Conservation (phyloP, 2,113 vertebrate genomes). For the Phaethornis superciliosus region DNA sequence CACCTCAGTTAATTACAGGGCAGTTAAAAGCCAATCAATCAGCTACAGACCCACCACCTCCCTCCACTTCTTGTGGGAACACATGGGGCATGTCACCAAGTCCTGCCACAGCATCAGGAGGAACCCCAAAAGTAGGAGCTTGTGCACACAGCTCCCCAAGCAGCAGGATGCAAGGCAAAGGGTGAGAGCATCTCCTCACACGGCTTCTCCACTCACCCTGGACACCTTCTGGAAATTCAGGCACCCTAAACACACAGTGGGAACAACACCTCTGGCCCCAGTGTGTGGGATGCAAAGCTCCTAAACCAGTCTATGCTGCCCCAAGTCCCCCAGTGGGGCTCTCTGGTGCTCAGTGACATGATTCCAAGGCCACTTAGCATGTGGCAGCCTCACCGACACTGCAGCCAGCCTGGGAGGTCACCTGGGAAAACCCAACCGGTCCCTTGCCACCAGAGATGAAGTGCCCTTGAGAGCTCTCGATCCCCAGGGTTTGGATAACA, state of each 20-base stretch:
- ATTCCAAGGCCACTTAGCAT: fast-evolving
- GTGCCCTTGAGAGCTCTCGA: not conserved
- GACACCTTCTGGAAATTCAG: not conserved
- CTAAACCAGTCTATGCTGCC: too few species aligned
- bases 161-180: not conserved
- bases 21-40: not conserved
- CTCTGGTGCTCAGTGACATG: fast-evolving
- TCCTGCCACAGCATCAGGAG: not conserved
- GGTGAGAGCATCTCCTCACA: not conserved
- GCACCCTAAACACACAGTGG: fast-evolving
- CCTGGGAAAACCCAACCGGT: not conserved
- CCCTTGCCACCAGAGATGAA: not conserved
- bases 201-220: not conserved
- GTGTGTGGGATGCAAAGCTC: fast-evolving
- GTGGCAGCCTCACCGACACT: fast-evolving
- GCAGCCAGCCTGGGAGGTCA: not conserved
- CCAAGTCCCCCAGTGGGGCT: not conserved
- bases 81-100: fast-evolving
- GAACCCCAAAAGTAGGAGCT: not conserved
- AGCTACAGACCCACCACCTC: fast-evolving
- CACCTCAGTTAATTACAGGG: not conserved
- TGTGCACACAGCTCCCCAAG: fast-evolving
- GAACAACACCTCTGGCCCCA: not conserved
- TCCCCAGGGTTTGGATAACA: not conserved
- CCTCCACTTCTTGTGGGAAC: not conserved